A percentile compares a stretch with the other conserved stretches of the same genome.
phyloP scores from a whole-genome alignment of 2,888 invertebrate genomes.

The Alitta virens region DNA sequence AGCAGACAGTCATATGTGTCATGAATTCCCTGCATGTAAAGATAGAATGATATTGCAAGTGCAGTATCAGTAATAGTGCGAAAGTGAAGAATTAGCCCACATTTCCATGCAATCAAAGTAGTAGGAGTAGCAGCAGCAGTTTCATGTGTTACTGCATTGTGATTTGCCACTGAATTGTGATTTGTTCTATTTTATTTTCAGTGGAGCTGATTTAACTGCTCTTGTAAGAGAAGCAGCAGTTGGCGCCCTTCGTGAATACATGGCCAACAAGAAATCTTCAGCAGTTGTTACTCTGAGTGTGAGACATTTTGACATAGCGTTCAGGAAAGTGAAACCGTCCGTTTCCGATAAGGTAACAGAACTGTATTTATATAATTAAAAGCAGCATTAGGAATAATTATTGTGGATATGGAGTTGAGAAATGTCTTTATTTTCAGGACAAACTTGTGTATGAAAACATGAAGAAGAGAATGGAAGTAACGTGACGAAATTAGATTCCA shows the following conservation, averaged over 20 bases:
- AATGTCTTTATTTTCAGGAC: conserved; percentile 61
- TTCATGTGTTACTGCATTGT: background rate
- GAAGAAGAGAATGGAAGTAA: conserved; percentile 57
- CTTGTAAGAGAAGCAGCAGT: conserved; percentile 85
- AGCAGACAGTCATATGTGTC: too few relatives aligned
- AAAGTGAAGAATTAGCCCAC: too few relatives aligned
- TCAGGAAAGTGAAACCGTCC: conserved; percentile 81
- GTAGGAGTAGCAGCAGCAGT: too few relatives aligned
- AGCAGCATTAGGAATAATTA: too few relatives aligned
- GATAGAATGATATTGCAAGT: too few relatives aligned
- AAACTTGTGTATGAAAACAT: conserved; percentile 75
- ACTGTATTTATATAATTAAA: too few relatives aligned
- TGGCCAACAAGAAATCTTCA: conserved; percentile 47
- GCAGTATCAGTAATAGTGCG: too few relatives aligned
- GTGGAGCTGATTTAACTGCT: conserved; percentile 89
- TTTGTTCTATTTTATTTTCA: conserved; percentile 32
- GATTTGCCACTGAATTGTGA: too few relatives aligned
- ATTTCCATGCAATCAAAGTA: too few relatives aligned
- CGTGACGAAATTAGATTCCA: background rate
- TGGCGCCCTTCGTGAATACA: conserved; percentile 74
- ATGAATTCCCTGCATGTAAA: too few relatives aligned
- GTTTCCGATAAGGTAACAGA: conserved; percentile 63
- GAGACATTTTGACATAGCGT: conserved; percentile 75
- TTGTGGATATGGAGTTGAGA: background rate
- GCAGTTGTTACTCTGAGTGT: conserved; percentile 62